Percentiles rank a stretch among this genome's conserved stretches.
Conservation (phyloP, 2,113 vertebrate genomes). For the Marmota flaviventris region DNA sequence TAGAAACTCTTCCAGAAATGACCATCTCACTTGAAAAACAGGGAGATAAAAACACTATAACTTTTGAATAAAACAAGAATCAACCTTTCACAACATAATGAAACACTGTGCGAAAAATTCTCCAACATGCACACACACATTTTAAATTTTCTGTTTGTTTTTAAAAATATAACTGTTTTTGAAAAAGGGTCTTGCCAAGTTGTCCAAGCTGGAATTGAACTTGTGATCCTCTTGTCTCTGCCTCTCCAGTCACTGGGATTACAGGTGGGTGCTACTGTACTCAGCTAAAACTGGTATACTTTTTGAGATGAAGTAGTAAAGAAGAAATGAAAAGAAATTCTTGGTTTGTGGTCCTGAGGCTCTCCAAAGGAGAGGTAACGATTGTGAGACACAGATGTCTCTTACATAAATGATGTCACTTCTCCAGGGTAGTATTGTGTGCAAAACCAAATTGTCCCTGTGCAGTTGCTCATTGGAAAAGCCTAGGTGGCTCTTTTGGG, state of each 20-base stretch:
- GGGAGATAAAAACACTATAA: too few species aligned
- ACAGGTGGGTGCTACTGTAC: not conserved
- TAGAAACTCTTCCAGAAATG: not conserved
- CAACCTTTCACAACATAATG: not conserved
- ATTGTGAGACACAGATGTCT: not conserved
- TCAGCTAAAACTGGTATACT: not conserved
- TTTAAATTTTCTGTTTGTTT: too few species aligned
- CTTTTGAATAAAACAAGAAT: not conserved
- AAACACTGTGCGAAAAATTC: not conserved
- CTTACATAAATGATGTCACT: not conserved
- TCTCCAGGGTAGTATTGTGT: not conserved
- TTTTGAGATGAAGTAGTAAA: not conserved
- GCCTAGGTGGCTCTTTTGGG: not conserved
- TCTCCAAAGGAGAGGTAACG: not conserved
- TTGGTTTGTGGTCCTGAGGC: not conserved
- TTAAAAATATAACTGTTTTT: not conserved
- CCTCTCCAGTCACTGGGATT: not conserved
- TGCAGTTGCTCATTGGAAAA: not conserved
- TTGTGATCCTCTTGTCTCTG: not conserved
- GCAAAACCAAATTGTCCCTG: not conserved
- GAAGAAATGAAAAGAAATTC: constrained; percentile 24
- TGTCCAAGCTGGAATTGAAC: not conserved
- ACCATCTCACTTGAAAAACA: not conserved
- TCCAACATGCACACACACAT: not conserved
- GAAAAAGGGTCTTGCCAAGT: not conserved